Percentiles rank a stretch among this genome's conserved stretches.
Conservation (phyloP, 2,888 invertebrate species). For the Chironomus riparius region DNA sequence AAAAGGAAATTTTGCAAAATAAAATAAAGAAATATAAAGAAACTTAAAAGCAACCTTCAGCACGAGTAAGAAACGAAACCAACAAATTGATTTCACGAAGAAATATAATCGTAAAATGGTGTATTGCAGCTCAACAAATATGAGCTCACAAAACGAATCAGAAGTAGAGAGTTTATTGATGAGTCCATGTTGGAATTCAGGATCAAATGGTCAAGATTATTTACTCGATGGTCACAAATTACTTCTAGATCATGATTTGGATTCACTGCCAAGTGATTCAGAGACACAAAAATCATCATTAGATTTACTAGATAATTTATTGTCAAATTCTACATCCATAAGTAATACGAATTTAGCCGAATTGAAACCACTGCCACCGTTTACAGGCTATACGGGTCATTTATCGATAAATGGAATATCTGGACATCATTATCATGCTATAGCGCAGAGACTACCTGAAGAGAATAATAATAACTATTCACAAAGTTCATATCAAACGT, state of each 20-base stretch:
- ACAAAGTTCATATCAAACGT: conserved; percentile 48
- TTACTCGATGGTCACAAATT: conserved; percentile 49
- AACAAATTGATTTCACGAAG: neutral
- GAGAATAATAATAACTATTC: conserved; percentile 62
- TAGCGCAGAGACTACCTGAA: conserved; percentile 65
- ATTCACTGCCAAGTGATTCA: conserved; percentile 44
- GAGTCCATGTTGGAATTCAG: conserved; percentile 59
- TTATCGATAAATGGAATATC: conserved; percentile 80
- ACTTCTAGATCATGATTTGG: conserved; percentile 48
- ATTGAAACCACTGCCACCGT: conserved; percentile 76
- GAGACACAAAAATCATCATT: conserved; percentile 43
- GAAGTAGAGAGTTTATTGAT: conserved; percentile 64
- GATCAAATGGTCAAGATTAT: conserved; percentile 44
- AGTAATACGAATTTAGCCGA: conserved; percentile 59
- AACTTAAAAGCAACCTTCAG: neutral
- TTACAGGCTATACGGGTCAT: conserved; percentile 74
- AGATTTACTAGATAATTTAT: conserved; percentile 62
- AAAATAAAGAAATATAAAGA: neutral
- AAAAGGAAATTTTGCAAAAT: neutral
- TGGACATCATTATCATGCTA: conserved; percentile 79
- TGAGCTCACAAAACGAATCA: conserved; percentile 45
- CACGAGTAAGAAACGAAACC: neutral
- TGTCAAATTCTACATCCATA: conserved; percentile 46
- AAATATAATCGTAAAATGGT: conserved; percentile 45
- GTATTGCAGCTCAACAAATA: conserved; percentile 44